A percentile compares a stretch with the other conserved stretches of the same genome.
phyloP scores from a whole-genome alignment of 2,113 vertebrate genomes.

The Antechinus flavipes region DNA sequence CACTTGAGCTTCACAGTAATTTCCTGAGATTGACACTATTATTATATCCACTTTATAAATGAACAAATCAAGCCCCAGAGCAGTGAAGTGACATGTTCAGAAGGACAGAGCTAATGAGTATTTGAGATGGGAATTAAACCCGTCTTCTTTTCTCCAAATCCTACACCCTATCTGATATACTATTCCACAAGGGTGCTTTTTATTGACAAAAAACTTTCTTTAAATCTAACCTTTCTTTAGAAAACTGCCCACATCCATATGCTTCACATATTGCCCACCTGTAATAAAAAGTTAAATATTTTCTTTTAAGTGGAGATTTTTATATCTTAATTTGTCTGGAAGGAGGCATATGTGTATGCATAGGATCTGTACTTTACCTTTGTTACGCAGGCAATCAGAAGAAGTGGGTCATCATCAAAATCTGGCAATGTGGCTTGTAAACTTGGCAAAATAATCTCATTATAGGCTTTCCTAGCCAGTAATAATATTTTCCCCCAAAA shows the following conservation, averaged over 20 bases:
- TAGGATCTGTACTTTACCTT: slow-evolving; percentile 72
- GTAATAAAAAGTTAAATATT: slow-evolving; percentile 46
- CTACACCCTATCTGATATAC: not conserved
- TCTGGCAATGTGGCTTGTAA: slow-evolving; percentile 65
- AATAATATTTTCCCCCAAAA: not conserved
- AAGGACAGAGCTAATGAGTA: not conserved
- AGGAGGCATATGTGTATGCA: slow-evolving; percentile 71
- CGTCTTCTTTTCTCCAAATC: not conserved
- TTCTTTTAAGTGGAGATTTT: slow-evolving; percentile 57
- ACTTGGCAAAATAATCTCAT: slow-evolving; percentile 73
- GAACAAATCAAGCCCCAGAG: not conserved
- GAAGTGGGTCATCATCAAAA: slow-evolving; percentile 73
- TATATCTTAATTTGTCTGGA: slow-evolving; percentile 61
- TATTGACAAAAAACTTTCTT: not conserved
- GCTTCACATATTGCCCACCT: slow-evolving; percentile 54
- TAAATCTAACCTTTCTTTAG: slow-evolving; percentile 32
- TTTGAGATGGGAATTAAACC: not conserved
- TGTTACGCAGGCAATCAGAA: slow-evolving; percentile 40
- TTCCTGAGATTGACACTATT: not conserved
- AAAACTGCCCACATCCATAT: slow-evolving; percentile 18
- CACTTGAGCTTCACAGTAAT: not conserved
- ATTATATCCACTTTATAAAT: not conserved
- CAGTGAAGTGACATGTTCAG: not conserved
- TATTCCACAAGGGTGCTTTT: slow-evolving; percentile 22
- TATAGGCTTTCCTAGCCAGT: slow-evolving; percentile 63